phyloP scores from a whole-genome alignment of 2,797 vertebrate genomes.

The Pangasius sanitwongsei region DNA sequence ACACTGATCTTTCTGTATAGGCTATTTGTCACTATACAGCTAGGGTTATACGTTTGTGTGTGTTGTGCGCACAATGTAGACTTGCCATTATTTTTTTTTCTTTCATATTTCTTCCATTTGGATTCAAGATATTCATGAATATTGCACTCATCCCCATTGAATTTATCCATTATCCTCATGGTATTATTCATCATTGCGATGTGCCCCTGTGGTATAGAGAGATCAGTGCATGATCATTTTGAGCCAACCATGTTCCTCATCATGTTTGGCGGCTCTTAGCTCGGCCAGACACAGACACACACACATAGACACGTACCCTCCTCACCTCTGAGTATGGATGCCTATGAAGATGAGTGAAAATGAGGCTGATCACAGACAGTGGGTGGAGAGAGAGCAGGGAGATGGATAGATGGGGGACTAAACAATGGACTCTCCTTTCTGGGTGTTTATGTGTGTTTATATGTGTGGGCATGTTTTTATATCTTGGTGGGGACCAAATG shows the following conservation, averaged over 20 bases:
- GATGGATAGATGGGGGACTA: conserved; percentile 55
- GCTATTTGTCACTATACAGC: conserved; percentile 11
- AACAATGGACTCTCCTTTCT: conserved; percentile 54
- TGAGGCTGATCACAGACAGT: conserved; percentile 66
- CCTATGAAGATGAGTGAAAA: conserved; percentile 67
- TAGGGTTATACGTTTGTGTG: neutral
- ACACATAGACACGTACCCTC: neutral
- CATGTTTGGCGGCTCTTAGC: conserved; percentile 55
- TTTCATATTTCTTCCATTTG: conserved; percentile 14
- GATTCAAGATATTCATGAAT: conserved; percentile 46
- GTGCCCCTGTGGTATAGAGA: conserved; percentile 52
- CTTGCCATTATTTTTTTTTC: conserved; percentile 28
- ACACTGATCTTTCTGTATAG: neutral
- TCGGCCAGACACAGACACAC: conserved; percentile 32
- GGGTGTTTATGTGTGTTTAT: conserved; percentile 14
- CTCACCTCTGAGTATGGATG: conserved; percentile 65
- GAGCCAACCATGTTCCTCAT: conserved; percentile 51
- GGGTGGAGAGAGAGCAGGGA: conserved; percentile 63
- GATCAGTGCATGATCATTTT: conserved; percentile 55
- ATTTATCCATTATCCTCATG: conserved; percentile 56
- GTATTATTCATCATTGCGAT: conserved; percentile 56
- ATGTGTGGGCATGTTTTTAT: conserved; percentile 24
- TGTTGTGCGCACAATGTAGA: neutral
- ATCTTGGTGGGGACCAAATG: neutral
- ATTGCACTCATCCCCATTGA: conserved; percentile 44